These are phyloP conservation scores for Corythornis cristatus DNA, from an alignment of 2,113 vertebrate species.

Conservation along the genomic window DNA sequence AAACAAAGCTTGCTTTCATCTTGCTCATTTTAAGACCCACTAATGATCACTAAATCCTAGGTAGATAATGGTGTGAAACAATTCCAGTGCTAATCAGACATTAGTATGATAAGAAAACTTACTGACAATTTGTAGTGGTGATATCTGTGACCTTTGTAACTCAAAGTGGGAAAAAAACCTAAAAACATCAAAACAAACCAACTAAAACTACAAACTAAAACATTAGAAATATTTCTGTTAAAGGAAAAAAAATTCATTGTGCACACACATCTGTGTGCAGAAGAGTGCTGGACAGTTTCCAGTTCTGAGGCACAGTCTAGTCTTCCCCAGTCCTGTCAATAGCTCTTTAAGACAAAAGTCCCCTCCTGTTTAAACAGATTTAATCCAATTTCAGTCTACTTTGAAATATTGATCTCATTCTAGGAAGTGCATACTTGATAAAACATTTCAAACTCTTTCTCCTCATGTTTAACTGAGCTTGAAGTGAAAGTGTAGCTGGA, in stretches of 20 bases:
- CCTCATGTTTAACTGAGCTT: background rate
- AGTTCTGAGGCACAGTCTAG: background rate
- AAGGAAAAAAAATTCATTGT: too few species aligned
- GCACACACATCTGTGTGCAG: too few species aligned
- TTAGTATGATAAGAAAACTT: background rate
- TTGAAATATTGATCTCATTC: background rate
- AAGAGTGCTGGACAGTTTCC: background rate
- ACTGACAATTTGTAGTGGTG: background rate
- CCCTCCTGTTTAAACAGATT: background rate
- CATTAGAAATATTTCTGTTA: background rate
- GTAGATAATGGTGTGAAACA: background rate
- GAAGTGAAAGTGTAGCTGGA: background rate
- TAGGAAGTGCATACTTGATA: background rate
- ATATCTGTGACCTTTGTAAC: background rate
- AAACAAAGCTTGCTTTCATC: constrained; percentile 22
- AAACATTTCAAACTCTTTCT: background rate
- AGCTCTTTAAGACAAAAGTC: background rate
- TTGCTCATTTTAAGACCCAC: background rate
- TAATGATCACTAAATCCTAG: constrained; percentile 5
- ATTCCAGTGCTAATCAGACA: constrained; percentile 31
- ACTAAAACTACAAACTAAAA: too few species aligned
- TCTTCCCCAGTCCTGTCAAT: background rate
- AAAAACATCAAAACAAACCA: background rate
- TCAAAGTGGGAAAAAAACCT: background rate
- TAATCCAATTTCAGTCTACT: background rate